Conservation (phyloP, 2,797 vertebrate genomes). For the Novumbra hubbsi region DNA sequence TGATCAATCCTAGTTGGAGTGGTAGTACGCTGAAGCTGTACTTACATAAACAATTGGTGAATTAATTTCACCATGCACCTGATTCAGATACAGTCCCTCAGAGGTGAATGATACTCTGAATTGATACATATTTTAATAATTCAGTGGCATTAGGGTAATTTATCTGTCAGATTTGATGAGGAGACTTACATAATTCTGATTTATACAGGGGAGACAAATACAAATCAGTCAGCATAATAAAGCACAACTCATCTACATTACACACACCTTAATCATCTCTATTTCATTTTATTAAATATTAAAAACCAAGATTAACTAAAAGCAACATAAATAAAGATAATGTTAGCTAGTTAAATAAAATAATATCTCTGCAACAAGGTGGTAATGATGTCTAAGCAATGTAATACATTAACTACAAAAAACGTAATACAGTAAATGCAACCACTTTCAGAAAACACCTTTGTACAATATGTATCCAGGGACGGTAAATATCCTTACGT, state of each 20-base stretch:
- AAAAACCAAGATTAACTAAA: too few species aligned
- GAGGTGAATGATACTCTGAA: constrained; percentile 27
- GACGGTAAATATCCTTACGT: too few species aligned
- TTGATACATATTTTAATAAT: constrained; percentile 19
- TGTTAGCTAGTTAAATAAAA: too few species aligned
- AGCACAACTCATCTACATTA: constrained; percentile 10
- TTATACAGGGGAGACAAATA: not conserved
- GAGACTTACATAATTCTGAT: constrained; percentile 1
- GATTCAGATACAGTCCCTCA: constrained; percentile 4
- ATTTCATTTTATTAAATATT: not conserved
- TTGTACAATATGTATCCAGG: too few species aligned
- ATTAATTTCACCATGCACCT: not conserved
- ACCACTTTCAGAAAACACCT: too few species aligned
- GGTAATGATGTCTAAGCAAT: not conserved
- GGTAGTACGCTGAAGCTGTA: not conserved
- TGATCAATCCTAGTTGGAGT: not conserved
- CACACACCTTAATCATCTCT: not conserved
- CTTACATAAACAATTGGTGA: not conserved
- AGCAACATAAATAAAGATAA: too few species aligned
- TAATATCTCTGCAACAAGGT: too few species aligned
- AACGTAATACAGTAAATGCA: too few species aligned
- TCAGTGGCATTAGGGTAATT: constrained; percentile 15
- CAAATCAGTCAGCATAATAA: constrained; percentile 29
- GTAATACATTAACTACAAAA: not conserved
- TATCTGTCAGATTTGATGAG: constrained; percentile 11